These are phyloP conservation scores for Piprites chloris DNA, from an alignment of 2,113 vertebrate genomes.

Conservation along the genomic window DNA sequence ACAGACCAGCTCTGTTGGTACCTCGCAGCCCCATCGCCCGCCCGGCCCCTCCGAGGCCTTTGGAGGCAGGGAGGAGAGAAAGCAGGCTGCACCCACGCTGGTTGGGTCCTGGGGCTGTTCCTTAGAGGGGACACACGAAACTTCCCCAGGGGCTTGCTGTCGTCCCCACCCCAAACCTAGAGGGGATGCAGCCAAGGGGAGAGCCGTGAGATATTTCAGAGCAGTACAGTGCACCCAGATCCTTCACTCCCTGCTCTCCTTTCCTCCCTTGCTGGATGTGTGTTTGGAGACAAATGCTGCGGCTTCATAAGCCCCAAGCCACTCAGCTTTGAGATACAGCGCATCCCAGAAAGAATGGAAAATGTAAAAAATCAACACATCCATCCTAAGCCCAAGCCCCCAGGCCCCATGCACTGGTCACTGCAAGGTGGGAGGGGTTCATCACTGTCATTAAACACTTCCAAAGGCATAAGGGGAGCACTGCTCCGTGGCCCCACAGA, in stretches of 20 bases:
- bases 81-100: rapidly evolving
- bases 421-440: background rate
- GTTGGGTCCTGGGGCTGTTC: background rate
- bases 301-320: background rate
- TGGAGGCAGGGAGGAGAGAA: background rate
- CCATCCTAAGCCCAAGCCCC: background rate
- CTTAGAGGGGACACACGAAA: background rate
- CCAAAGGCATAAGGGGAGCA: background rate
- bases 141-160: background rate
- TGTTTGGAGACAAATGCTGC: background rate
- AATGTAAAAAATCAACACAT: background rate
- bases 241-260: background rate
- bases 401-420: rapidly evolving
- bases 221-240: rapidly evolving
- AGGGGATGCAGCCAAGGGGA: background rate
- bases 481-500: background rate
- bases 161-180: background rate
- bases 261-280: rapidly evolving
- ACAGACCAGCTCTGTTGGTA: conserved; percentile 38
- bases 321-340: background rate
- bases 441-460: rapidly evolving
- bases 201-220: background rate
- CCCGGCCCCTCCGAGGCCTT: background rate
- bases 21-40: conserved; percentile 7
- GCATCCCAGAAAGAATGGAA: rapidly evolving